A percentile compares a stretch with the other conserved stretches of the same genome.
phyloP scores from a whole-genome alignment of 2,113 vertebrate genomes.

The Cettia cetti region DNA sequence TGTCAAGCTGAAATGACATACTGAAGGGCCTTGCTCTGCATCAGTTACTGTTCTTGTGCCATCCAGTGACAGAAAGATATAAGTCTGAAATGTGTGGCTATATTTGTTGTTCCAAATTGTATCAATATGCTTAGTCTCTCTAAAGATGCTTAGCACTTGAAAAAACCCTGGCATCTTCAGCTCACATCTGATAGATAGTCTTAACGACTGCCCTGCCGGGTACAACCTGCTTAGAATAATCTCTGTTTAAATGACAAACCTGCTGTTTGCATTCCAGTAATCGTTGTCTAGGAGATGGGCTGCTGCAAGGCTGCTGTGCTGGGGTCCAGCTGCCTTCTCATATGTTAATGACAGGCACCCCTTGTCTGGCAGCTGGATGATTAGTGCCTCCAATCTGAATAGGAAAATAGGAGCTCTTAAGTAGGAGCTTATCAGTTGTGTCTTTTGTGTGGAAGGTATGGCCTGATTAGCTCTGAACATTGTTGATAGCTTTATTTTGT shows the following conservation, averaged over 20 bases:
- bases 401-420: not conserved
- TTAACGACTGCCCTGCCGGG: not conserved
- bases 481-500: slow-evolving; percentile 12
- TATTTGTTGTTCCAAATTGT: not conserved
- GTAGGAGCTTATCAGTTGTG: not conserved
- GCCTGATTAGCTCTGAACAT: not conserved
- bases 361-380: not conserved
- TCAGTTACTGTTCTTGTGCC: not conserved
- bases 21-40: not conserved
- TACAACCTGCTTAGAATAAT: not conserved
- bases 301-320: not conserved
- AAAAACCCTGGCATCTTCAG: not conserved
- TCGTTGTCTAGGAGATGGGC: slow-evolving; percentile 3
- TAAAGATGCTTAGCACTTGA: not conserved
- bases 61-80: not conserved
- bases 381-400: not conserved
- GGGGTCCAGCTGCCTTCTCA: not conserved
- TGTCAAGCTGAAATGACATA: not conserved
- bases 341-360: not conserved
- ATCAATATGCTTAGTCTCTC: not conserved
- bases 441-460: not conserved
- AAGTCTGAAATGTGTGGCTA: not conserved
- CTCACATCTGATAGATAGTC: not conserved
- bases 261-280: not conserved
- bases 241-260: not conserved